phyloP scores from a whole-genome alignment of 1,140 invertebrate genomes.

The Solenopsis fugax region DNA sequence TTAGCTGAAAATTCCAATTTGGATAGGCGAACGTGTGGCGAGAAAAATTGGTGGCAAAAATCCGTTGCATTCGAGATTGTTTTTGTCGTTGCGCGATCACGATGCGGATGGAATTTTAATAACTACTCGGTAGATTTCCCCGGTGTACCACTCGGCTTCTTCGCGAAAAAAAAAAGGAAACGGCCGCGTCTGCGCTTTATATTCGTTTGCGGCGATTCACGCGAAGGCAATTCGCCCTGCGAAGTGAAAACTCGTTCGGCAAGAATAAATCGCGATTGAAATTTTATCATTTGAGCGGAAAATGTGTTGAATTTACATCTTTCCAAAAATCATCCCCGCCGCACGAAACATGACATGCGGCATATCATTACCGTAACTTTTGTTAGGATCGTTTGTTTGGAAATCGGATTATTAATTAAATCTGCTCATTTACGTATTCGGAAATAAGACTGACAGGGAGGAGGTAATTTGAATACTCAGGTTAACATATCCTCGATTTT shows the following conservation, averaged over 20 bases:
- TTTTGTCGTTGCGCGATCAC: slow-evolving; percentile 74
- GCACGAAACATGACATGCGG: background rate
- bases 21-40: slow-evolving; percentile 41
- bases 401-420: background rate
- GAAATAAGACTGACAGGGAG: background rate
- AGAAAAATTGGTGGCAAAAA: slow-evolving; percentile 60
- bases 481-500: slow-evolving; percentile 4
- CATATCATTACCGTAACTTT: background rate
- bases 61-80: slow-evolving; percentile 67
- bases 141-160: slow-evolving; percentile 62
- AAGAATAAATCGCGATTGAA: slow-evolving; percentile 48
- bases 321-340: background rate
- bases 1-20: slow-evolving; percentile 55
- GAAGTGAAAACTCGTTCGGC: slow-evolving; percentile 42
- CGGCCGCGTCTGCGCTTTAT: slow-evolving; percentile 52
- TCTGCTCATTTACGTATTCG: background rate
- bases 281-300: slow-evolving; percentile 6
- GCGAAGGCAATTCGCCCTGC: slow-evolving; percentile 33
- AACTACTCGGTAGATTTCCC: slow-evolving; percentile 75
- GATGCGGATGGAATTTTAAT: slow-evolving; percentile 74
- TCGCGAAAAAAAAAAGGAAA: slow-evolving; percentile 26
- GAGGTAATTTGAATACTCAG: background rate
- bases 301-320: slow-evolving; percentile 18
- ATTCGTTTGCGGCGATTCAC: slow-evolving; percentile 56
- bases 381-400: background rate